Percentiles rank a stretch among this genome's conserved stretches.
These are phyloP conservation scores for Sinocyclocheilus anshuiensis DNA, from an alignment of 2,113 vertebrate genomes.

Conservation along the genomic window DNA sequence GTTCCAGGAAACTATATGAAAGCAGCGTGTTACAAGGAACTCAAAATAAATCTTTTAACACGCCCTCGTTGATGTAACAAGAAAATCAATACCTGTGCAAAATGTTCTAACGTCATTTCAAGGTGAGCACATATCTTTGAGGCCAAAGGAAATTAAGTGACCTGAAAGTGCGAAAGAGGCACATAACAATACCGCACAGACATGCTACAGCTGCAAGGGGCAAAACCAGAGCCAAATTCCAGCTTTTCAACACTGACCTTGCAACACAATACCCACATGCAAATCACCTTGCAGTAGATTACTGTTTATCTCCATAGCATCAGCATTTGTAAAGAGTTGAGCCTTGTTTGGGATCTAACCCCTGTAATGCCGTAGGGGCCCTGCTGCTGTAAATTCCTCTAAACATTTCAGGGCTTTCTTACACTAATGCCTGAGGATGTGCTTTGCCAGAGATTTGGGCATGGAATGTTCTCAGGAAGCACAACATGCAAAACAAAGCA, in stretches of 20 bases:
- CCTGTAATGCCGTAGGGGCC: not conserved
- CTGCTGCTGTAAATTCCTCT: not conserved
- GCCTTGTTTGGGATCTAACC: slow-evolving; percentile 6
- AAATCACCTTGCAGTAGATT: not conserved
- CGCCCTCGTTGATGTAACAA: not conserved
- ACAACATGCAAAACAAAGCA: not conserved
- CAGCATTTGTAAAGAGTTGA: not conserved
- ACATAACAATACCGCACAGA: not conserved
- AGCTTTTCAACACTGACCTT: slow-evolving; percentile 2
- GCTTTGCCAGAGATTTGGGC: not conserved
- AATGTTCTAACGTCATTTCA: no score
- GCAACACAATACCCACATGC: not conserved
- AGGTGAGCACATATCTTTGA: not conserved
- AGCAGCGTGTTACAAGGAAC: not conserved
- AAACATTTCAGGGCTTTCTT: not conserved
- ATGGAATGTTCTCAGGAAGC: slow-evolving; percentile 7
- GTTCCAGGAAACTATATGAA: not conserved
- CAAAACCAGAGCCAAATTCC: not conserved
- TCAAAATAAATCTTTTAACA: not conserved
- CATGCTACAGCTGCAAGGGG: slow-evolving; percentile 9
- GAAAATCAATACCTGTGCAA: not conserved
- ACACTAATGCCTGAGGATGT: slow-evolving; percentile 24
- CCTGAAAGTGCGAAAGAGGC: not conserved
- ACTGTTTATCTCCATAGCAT: slow-evolving; percentile 17
- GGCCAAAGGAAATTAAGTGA: not conserved